Percentiles rank a stretch among this genome's conserved stretches.
Evolutionary conservation across 2,888 invertebrate genomes (phyloP).

Genomic region (Brachycybe producta): DNA sequence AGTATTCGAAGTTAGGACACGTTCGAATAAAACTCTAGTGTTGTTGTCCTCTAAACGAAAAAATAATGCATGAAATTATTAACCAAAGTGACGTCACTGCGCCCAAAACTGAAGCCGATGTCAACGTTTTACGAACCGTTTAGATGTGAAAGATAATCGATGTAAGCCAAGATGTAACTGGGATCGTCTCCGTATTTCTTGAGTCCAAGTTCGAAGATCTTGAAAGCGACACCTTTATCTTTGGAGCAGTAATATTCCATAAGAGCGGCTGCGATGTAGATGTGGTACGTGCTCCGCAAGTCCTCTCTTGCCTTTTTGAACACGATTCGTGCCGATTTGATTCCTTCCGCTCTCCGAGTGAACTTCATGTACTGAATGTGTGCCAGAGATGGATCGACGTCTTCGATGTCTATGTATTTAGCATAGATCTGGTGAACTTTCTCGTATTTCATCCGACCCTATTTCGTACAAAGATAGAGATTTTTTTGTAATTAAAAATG

Average conservation of each 20-base stretch:
- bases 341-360: conserved; percentile 90
- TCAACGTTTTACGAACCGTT: conserved; percentile 50
- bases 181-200: conserved; percentile 93
- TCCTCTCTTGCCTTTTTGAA: conserved; percentile 95
- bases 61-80: conserved; percentile 17
- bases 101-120: not conserved
- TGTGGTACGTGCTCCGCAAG: conserved; percentile 64
- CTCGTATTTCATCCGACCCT: conserved; percentile 81
- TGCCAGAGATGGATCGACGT: conserved; percentile 89
- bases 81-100: not conserved
- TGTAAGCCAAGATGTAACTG: conserved; percentile 88
- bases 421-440: conserved; percentile 95
- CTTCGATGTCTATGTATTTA: conserved; percentile 70
- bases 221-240: conserved; percentile 89
- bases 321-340: conserved; percentile 84
- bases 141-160: conserved; percentile 91
- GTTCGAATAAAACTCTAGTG: conserved; percentile 94
- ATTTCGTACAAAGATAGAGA: too few relatives aligned
- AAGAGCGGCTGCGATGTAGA: conserved; percentile 89
- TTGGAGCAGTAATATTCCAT: conserved; percentile 92
- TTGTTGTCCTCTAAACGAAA: conserved; percentile 85
- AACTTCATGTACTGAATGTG: conserved; percentile 99
- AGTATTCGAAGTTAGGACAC: conserved; percentile 84
- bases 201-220: conserved; percentile 92
- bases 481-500: conserved; percentile 9